Percentiles rank a stretch among this genome's conserved stretches.
These are phyloP conservation scores for Umimayanthus chanpuru DNA, from an alignment of 92 coral and sea anemone genomes.

Conservation along the genomic window DNA sequence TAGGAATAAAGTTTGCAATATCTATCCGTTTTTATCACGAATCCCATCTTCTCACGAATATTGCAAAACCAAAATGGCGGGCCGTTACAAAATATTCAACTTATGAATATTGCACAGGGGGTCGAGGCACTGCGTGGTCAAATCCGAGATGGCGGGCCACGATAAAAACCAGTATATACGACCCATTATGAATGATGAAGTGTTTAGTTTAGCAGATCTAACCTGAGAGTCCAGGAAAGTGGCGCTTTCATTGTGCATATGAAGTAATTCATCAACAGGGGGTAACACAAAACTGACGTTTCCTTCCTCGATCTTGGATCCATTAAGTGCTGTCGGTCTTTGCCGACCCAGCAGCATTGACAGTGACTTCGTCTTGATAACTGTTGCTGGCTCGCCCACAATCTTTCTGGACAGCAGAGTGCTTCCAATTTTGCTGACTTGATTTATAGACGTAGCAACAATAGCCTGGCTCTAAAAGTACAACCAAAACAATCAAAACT, in stretches of 20 bases:
- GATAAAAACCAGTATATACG: no score
- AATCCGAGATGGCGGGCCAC: no score
- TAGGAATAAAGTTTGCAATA: no score
- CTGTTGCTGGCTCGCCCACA: slow-evolving; percentile 34
- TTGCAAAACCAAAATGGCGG: no score
- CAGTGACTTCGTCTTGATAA: slow-evolving; percentile 5
- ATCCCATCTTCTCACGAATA: no score
- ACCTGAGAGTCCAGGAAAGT: slow-evolving; percentile 33
- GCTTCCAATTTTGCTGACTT: slow-evolving; percentile 21
- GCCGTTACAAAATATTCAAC: no score
- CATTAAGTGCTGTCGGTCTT: background rate
- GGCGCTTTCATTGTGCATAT: background rate
- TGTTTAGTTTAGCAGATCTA: background rate
- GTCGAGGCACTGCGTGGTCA: no score
- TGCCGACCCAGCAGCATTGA: slow-evolving; percentile 19
- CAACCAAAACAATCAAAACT: no score
- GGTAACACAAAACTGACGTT: slow-evolving; percentile 27
- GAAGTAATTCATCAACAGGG: slow-evolving; percentile 17
- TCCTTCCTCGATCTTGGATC: slow-evolving; percentile 15
- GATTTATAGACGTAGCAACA: background rate
- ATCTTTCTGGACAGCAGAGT: slow-evolving; percentile 28
- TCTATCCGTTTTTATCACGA: no score
- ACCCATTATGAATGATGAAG: no score
- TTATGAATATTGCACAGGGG: no score
- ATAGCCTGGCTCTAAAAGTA: slow-evolving; percentile 1